Evolutionary conservation across 2,113 vertebrate genomes (phyloP).

Genomic region (Balaenoptera acutorostrata): DNA sequence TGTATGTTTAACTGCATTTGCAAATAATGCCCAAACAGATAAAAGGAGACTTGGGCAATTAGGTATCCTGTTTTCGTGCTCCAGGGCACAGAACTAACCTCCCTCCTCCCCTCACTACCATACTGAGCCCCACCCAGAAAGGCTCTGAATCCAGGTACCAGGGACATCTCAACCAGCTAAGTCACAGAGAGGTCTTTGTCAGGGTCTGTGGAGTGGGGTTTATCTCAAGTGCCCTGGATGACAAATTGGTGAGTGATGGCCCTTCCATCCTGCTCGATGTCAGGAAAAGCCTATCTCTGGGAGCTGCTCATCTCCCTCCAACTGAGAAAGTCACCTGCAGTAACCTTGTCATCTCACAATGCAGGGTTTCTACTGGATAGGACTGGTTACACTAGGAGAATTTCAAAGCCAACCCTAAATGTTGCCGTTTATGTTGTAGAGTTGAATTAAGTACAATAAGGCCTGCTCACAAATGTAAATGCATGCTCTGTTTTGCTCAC

Average conservation of each 20-base stretch:
- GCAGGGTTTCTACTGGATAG: conserved; percentile 13
- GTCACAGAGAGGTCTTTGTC: not conserved
- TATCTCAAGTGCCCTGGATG: not conserved
- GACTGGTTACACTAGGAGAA: conserved; percentile 16
- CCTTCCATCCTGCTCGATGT: conserved; percentile 4
- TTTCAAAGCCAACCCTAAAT: conserved; percentile 28
- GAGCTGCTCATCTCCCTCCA: conserved; percentile 30
- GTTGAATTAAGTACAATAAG: not conserved
- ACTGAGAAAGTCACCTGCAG: conserved; percentile 1
- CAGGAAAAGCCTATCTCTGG: conserved; percentile 27
- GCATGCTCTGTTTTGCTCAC: not conserved
- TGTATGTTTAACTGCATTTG: not conserved
- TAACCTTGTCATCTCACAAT: conserved; percentile 51
- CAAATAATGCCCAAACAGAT: not conserved
- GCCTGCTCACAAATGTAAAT: not conserved
- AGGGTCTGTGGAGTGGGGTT: rapidly evolving
- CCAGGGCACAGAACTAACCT: not conserved
- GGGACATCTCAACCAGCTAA: conserved; percentile 16
- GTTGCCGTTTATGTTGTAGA: not conserved
- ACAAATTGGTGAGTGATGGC: conserved; percentile 52
- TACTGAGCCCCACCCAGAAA: not conserved
- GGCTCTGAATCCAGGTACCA: not conserved
- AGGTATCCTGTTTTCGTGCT: not conserved
- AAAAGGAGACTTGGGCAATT: not conserved
- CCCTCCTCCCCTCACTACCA: not conserved